Evolutionary conservation across 2,888 invertebrate species (phyloP), one percentile per base, ranked within the genome.

Genomic region (Amaurobius ferox): DNA sequence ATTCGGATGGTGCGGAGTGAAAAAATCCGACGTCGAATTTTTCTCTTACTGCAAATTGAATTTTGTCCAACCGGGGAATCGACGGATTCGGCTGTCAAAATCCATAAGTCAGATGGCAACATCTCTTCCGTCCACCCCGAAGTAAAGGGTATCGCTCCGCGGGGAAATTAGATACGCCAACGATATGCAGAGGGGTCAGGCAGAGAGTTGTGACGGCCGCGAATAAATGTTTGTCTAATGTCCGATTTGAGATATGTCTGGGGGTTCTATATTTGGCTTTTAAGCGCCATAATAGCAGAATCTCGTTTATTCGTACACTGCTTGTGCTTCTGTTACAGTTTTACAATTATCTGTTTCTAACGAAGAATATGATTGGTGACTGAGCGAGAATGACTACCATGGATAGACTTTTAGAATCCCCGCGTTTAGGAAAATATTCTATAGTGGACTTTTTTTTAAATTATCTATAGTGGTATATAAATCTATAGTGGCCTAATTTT

Each of bases 141-240:
- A 76, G 70, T 70, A 76, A 78, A 72, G 81, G 81, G 81, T 83
- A 83, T 83, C 76, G 76, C 76, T 71, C 81, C 81, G 62, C 64
- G 35, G 81, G 81, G 81, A 83, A 83, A 83, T 83, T 83, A 83
- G 73, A 73, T 71, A 40, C 81, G 62, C 76, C 70, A 83, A 83
- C 76, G 64, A 83, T 83, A 83, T 83, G 81, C 81, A 83, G 79
- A 79, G 76, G 80, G 81, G 81, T 83, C 81, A 83, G 81, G 55
- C 76, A 76, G 44, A 83, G 76, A 64, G 76, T 71, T 83, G 81
- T 76, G 81, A 83, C 81, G 70, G 71, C 71, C 74, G 32, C 70
- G 81, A 83, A 83, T 83, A 83, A 83, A 83, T 83, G 81, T 83
- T 83, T 83, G 76, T 73, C 32, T 83, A 83, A 83, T 83, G 70